Conservation (phyloP, 1,140 invertebrate species). For the Neelides sp. region DNA sequence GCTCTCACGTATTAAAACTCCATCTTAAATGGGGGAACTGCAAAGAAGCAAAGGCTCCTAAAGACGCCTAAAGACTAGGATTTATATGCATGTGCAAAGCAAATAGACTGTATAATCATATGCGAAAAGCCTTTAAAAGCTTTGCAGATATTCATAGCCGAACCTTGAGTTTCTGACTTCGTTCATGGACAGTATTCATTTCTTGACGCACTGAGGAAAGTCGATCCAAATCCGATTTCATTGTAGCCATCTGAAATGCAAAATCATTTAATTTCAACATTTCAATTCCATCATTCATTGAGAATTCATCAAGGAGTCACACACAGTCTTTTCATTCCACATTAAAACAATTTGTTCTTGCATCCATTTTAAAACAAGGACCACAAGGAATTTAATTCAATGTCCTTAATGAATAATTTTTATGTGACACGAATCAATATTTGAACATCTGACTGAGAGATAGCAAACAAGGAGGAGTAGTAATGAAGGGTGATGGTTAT, state of each 20-base stretch:
- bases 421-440: not conserved
- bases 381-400: not conserved
- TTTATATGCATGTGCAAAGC: too few species aligned
- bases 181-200: slow-evolving; percentile 19
- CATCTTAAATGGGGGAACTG: too few species aligned
- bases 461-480: not conserved
- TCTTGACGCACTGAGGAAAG: slow-evolving; percentile 16
- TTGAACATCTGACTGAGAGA: not conserved
- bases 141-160: too few species aligned
- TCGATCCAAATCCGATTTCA: slow-evolving; percentile 20
- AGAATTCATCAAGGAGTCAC: not conserved
- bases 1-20: too few species aligned
- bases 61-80: too few species aligned
- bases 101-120: too few species aligned
- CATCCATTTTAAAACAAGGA: not conserved
- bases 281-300: not conserved
- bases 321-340: not conserved
- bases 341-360: not conserved
- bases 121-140: too few species aligned
- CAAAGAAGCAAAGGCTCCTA: too few species aligned
- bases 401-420: not conserved
- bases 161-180: slow-evolving; percentile 24
- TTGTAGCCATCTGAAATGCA: slow-evolving; percentile 16
- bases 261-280: not conserved
- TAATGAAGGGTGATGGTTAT: too few species aligned